A percentile compares a stretch with the other conserved stretches of the same genome.
These are phyloP conservation scores for Astropecten irregularis DNA, from an alignment of 53 echinoderm and acorn worm genomes.

Conservation along the genomic window DNA sequence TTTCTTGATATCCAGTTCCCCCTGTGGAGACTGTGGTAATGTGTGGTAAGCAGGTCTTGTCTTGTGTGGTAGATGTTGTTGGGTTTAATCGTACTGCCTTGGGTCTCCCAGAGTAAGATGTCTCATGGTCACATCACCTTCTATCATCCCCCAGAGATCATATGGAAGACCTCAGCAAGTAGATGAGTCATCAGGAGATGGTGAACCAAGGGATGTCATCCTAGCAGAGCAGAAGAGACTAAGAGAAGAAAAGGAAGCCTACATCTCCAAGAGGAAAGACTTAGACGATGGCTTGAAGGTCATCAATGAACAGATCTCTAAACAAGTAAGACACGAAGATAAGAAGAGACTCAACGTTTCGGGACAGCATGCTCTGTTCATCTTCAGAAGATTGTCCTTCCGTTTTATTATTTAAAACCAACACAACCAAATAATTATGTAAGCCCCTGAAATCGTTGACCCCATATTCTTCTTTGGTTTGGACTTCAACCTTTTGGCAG, in stretches of 20 bases:
- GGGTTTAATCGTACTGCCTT: background rate
- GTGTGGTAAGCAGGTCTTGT: background rate
- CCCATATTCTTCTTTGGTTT: no score
- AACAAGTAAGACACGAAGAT: slow-evolving; percentile 68
- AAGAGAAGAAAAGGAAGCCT: slow-evolving; percentile 59
- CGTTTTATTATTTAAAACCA: no score
- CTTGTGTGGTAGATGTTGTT: background rate
- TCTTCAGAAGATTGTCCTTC: no score
- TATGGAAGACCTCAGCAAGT: slow-evolving; percentile 53
- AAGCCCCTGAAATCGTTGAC: no score
- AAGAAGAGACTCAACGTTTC: no score
- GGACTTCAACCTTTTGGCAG: no score
- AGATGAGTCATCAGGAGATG: slow-evolving; percentile 52
- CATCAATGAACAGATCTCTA: slow-evolving; percentile 69
- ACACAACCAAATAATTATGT: no score
- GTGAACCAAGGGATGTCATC: slow-evolving; percentile 28
- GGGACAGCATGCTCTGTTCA: no score
- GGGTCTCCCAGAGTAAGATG: background rate
- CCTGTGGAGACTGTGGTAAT: no score
- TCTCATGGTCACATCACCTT: background rate
- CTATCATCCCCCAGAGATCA: slow-evolving; percentile 39
- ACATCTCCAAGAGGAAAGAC: slow-evolving; percentile 70
- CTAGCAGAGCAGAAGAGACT: slow-evolving; percentile 43
- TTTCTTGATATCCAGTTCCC: no score
- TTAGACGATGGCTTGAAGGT: slow-evolving; percentile 54